Evolutionary conservation across 2,888 invertebrate genomes (phyloP), one percentile per base, ranked within the genome.

Genomic region (Lepidochrysops patricia): DNA sequence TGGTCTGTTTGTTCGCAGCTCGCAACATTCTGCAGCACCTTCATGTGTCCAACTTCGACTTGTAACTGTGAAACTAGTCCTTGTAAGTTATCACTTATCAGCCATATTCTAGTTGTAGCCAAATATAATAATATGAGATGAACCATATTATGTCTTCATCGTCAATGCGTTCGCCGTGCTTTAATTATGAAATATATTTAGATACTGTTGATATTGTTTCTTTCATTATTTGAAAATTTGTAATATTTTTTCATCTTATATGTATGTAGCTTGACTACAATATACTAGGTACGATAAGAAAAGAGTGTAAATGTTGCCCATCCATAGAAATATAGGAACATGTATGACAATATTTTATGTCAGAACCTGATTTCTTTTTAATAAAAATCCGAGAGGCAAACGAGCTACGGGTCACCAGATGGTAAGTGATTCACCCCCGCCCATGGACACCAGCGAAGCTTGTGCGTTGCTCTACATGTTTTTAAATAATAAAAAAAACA

Each of bases 21-120:
- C 93, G 96, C 61, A 96, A 96, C 79, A 94, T 94, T 69, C 82
- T 95, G 70, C 94, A 96, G 72, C 94, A 96, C 73, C 90, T 96
- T 63, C 93, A 95, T 72, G 91, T 96, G 64, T 96, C 96, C 26
- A 95, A 92, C 79, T 95, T 94, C 80, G 94, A 94, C 66, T 86
- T 92, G 60, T 71, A 57, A 66, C 25, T 25, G 13, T 19, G 4
- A 13, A 32, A 60, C 15, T 50, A 6, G 50, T 26, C 50, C 32
- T 9, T 19, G 43, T 43, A 9, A 43, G 43, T 29, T 29, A 29
- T 9, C 4, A n/a, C n/a, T n/a, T n/a, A n/a, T n/a, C n/a, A n/a
- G 43, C 43, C 12, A 7, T 43, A 43, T 43, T 43, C 9, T 43
- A 9, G 12, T 43, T 19, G 9, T 15, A 43, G 19, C 19, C 19